Evolutionary conservation across 1,140 invertebrate genomes (phyloP), one percentile per base, ranked within the genome.

Genomic region (Linepithema humile): DNA sequence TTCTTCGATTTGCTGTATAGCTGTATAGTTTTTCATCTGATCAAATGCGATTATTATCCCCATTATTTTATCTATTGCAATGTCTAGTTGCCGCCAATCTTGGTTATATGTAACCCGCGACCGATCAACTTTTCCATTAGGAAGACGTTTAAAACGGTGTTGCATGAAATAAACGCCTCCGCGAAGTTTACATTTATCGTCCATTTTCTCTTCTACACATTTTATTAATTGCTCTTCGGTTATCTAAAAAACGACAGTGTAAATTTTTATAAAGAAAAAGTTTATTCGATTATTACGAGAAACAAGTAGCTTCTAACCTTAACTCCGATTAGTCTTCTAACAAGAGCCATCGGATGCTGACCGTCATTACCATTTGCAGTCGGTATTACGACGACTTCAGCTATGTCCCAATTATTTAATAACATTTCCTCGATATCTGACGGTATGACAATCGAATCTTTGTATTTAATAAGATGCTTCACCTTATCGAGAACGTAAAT

Each of bases 41-140:
- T n/a, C n/a, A n/a, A n/a, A n/a, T n/a, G n/a, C n/a, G n/a, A n/a
- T n/a, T n/a, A n/a, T n/a, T n/a, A n/a, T n/a, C n/a, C n/a, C n/a
- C n/a, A n/a, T n/a, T n/a, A n/a, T n/a, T n/a, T n/a, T n/a, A n/a
- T n/a, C n/a, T n/a, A n/a, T n/a, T n/a, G n/a, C n/a, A n/a, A n/a
- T n/a, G n/a, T n/a, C n/a, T n/a, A n/a, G n/a, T n/a, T n/a, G n/a
- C n/a, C n/a, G 6, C 6, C 12, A 59, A 12, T 55, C 55, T 57
- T 26, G n/a, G n/a, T n/a, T n/a, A n/a, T n/a, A 15, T 3, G 3
- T 5, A 64, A 40, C 12, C 3, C 6, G 40, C 15, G 3, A 0
- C 26, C 35, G 35, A 59, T 73, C 70, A 7, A 74, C 12, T 29
- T 12, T 74, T 59, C 70, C 70, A 59, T 74, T 74, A 17, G 70